Base-by-base conservation (phyloP, 2,797 vertebrate genomes). In the Sebastiscus tertius region DNA sequence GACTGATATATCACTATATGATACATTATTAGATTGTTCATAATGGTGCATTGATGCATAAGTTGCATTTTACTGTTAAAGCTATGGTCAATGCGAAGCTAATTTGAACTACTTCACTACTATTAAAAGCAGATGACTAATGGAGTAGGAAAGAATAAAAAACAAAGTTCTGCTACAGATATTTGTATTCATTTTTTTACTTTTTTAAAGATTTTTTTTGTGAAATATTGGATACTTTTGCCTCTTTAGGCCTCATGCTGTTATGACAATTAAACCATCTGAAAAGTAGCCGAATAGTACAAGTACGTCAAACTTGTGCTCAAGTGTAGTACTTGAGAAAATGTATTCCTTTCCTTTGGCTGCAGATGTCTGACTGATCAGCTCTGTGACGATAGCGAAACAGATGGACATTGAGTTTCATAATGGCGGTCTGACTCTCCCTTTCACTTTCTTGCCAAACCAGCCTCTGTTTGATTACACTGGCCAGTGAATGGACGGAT, bases 381-480 rank as follows among this genome's bases (percentile, higher is more conserved):
- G 29, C 34, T 7, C 54, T 34, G 63, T 49, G 24, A n/a, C 60
- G 29, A 72, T 2, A 61, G 14, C 56, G 66, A 77, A 58, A 75
- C 88, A 87, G 72, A 82, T 81, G 63, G 81, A 81, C 72, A 54
- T 33, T 14, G 68, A 83, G 56, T 72, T 72, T 66, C 14, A 66
- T 60, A 62, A 63, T 66, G 58, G 24, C 9, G 3, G 29, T 49
- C 68, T 46, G 59, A 82, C 4, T 72, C 18, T 68, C 72, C 31
- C 33, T 72, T 64, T 68, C 33, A 58, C 29, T 80, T 36, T 81
- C 55, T 14, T 75, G 78, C 84, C 67, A 89, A 81, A 85, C 34
- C 34, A 34, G 77, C 70, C 55, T 89, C 72, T 79, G 83, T 88
- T 86, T 89, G 82, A 86, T 88, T 88, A 80, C 60, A 42, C 92